These are phyloP conservation scores for Scaptomyza parva DNA, from an alignment of 2,888 invertebrate species.

Conservation along the genomic window DNA sequence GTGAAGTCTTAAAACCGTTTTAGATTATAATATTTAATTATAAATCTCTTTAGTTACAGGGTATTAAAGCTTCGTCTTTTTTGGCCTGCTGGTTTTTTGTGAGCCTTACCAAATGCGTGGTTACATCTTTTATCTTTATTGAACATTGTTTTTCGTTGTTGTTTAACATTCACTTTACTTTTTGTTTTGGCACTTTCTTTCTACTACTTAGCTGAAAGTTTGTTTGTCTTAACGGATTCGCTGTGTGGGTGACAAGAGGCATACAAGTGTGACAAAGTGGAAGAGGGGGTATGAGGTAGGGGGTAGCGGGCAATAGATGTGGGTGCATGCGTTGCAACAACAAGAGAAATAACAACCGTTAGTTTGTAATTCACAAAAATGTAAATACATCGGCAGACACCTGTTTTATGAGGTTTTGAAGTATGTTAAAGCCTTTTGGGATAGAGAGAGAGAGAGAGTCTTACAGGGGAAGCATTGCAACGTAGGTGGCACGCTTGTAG, in stretches of 20 bases:
- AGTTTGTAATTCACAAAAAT: conserved; percentile 52
- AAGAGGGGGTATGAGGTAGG: neutral
- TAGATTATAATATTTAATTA: neutral
- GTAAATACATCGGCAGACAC: conserved; percentile 67
- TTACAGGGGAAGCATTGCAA: conserved; percentile 21
- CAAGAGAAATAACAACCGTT: conserved; percentile 46
- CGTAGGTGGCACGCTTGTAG: conserved; percentile 69
- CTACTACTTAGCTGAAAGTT: conserved; percentile 61
- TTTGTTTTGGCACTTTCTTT: conserved; percentile 72
- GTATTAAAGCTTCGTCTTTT: conserved; percentile 4
- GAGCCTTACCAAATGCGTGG: conserved; percentile 30
- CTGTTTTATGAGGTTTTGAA: conserved; percentile 67
- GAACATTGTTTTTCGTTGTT: conserved; percentile 23
- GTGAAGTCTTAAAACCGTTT: neutral
- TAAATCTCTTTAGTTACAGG: conserved; percentile 5
- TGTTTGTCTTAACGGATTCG: conserved; percentile 50
- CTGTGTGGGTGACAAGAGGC: conserved; percentile 52
- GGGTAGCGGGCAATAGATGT: neutral
- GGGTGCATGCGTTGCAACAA: conserved; percentile 42
- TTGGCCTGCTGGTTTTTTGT: conserved; percentile 8
- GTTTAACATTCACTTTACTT: conserved; percentile 68
- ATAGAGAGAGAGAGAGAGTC: neutral
- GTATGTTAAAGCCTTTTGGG: conserved; percentile 19
- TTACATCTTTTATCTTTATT: conserved; percentile 36
- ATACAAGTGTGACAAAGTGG: conserved; percentile 12